A percentile compares a stretch with the other conserved stretches of the same genome.
Evolutionary conservation across 2,113 vertebrate species (phyloP).

Genomic region (Siniperca chuatsi): DNA sequence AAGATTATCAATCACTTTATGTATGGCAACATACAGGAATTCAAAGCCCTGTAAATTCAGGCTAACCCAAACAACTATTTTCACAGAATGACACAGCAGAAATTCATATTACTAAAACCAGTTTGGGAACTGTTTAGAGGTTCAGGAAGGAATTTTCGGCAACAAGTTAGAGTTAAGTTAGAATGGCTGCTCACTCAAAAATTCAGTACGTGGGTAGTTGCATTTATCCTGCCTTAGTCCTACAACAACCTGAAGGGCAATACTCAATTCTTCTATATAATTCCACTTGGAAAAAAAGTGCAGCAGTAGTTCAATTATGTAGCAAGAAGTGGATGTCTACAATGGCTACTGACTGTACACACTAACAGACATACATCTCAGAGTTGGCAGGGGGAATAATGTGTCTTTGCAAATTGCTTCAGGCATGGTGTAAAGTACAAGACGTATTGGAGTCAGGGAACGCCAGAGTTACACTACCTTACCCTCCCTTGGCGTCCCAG

Average conservation of each 20-base stretch:
- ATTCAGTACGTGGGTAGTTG: background rate
- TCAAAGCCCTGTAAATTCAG: background rate
- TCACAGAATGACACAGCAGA: background rate
- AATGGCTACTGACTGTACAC: slow-evolving; percentile 6
- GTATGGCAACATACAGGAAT: background rate
- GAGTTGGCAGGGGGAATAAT: slow-evolving; percentile 18
- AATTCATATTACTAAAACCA: background rate
- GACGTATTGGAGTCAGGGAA: slow-evolving; percentile 50
- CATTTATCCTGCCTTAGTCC: background rate
- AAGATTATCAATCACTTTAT: background rate
- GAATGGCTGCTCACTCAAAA: background rate
- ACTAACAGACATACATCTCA: background rate
- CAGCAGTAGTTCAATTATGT: background rate
- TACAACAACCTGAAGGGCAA: background rate
- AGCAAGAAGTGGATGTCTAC: background rate
- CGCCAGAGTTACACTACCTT: background rate
- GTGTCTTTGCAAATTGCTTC: slow-evolving; percentile 20
- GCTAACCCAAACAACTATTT: background rate
- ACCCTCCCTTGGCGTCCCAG: too few relatives aligned
- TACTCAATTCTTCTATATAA: background rate
- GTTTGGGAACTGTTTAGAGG: background rate
- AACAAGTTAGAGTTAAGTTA: too few relatives aligned
- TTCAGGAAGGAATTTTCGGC: background rate
- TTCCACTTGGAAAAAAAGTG: background rate
- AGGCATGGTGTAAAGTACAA: slow-evolving; percentile 38